Base-by-base conservation (phyloP, 2,888 invertebrate species). In the Sisyra terminalis region DNA sequence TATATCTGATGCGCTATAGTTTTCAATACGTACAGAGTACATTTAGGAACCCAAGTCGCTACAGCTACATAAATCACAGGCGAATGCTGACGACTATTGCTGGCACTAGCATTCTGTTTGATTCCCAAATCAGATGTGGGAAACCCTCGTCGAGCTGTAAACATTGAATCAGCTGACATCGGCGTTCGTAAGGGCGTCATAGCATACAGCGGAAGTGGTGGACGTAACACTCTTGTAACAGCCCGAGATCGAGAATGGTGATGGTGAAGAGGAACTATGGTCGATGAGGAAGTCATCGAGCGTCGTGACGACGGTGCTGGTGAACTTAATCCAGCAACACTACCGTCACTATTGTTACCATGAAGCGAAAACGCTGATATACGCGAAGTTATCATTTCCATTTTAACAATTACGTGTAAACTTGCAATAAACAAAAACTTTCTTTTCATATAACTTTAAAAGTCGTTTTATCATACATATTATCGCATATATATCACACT, bases 21-120 rank as follows among this genome's bases (percentile, higher is more conserved):
- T n/a, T n/a, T n/a, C 50, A 35, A 37, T 37, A 39, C 52, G 43
- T 56, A 57, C 57, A 60, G 58, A 53, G 63, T 62, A 55, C 65
- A 83, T 66, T 81, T 81, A 57, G 80, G 79, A 57, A 79, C 78
- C 82, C 81, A 82, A 54, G 78, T 77, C 63, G 71, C 67, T 58
- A 79, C 72, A 46, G 79, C 75, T 53, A 78, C 71, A 63, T 80
- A 80, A 48, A 80, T 70, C 50, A 79, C 74, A 42, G 80, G 79
- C 59, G 43, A 43, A 11, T 18, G 16, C n/a, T 16, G 30, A 15
- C 40, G 40, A 11, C 7, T n/a, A 18, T 16, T 24, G 11, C 13
- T 24, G 11, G 34, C 11, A 11, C 13, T 29, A 2, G 35, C n/a
- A 16, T 24, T 42, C 13, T 32, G 17, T 9, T 18, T 16, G 13